phyloP scores from a whole-genome alignment of 2,797 vertebrate genomes.

The Sciurus carolinensis region DNA sequence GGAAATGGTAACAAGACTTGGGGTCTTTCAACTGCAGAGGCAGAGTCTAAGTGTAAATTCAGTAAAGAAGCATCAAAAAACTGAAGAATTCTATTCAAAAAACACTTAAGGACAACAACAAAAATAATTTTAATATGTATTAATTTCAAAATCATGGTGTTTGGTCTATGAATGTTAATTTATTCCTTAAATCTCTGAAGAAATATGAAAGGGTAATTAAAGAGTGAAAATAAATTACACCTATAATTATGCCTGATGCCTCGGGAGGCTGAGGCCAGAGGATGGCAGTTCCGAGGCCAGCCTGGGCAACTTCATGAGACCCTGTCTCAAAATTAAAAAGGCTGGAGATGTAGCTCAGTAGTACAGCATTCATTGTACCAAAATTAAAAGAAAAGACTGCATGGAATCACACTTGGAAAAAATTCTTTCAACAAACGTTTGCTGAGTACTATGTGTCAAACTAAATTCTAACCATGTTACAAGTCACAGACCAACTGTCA shows the following conservation, averaged over 20 bases:
- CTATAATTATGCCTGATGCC: too few relatives aligned
- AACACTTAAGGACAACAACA: background rate
- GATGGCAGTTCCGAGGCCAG: too few relatives aligned
- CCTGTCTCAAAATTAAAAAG: too few relatives aligned
- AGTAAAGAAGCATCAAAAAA: background rate
- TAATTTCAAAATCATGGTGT: background rate
- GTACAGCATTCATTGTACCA: too few relatives aligned
- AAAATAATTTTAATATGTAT: background rate
- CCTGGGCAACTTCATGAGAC: too few relatives aligned
- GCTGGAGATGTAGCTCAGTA: too few relatives aligned
- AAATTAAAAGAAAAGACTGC: background rate
- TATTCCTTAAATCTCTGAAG: background rate
- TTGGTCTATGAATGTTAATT: background rate
- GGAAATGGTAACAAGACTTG: background rate
- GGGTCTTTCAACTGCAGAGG: background rate
- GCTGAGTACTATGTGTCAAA: background rate
- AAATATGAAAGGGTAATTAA: background rate
- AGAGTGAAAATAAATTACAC: background rate
- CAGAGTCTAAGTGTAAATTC: background rate
- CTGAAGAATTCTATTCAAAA: background rate
- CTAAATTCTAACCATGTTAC: background rate
- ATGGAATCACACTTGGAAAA: constrained; percentile 1
- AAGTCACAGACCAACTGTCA: background rate
- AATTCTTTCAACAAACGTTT: background rate
- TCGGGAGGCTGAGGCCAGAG: background rate